Base-by-base conservation (phyloP, 1,140 invertebrate genomes). In the Popillia japonica region DNA sequence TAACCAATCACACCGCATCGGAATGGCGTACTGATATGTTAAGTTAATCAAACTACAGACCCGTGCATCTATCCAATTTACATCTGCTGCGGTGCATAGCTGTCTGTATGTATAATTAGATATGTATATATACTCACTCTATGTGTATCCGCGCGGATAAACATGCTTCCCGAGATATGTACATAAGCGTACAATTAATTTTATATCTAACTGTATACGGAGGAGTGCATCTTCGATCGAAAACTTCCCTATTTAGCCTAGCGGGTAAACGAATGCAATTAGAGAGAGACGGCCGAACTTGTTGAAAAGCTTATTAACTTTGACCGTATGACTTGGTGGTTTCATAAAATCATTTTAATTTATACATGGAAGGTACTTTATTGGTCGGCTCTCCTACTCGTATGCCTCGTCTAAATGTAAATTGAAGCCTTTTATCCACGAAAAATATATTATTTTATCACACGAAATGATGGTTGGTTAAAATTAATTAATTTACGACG, bases 261-360 rank as follows among this genome's bases (percentile, higher is more conserved):
- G n/a, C n/a, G 7, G 11, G 17, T 48, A 11, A 9, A 48, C 11
- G 11, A 48, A 11, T n/a, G 44, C 17, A n/a, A n/a, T 48, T 48
- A 48, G 44, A 48, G 17, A 14, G 44, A 48, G 11, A 48, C 7
- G 44, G 44, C 11, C 11, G 17, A 48, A 48, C 44, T 48, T 48
- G 41, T 42, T 48, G 44, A n/a, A 48, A 48, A 48, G 44, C 44
- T 48, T 48, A 48, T 48, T 48, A 48, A 48, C 44, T 48, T 11
- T 48, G 44, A 48, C 44, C 44, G 44, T 48, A 48, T 48, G 44
- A 48, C 44, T 48, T 48, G 44, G 44, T 14, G 44, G 44, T 48
- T 48, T 48, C 44, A 48, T 48, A 14, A 48, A 48, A 48, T 48
- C 44, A 48, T 48, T 48, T 48, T 48, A 48, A 48, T 48, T 48